Conservation (phyloP, 2,888 invertebrate genomes). For the Pterostichus niger region DNA sequence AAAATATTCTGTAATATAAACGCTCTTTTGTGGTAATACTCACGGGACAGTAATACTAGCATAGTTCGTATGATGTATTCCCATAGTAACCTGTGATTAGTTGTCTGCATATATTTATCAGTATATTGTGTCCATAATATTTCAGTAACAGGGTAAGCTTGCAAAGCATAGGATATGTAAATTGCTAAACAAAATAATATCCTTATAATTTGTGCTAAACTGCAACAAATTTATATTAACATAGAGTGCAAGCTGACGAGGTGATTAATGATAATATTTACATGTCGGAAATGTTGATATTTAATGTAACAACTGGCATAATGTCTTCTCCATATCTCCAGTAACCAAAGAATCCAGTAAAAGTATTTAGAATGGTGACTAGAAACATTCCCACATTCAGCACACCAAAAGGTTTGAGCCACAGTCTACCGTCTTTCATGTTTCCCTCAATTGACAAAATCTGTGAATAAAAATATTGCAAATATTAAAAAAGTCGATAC, state of each 20-base stretch:
- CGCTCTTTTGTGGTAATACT: not conserved
- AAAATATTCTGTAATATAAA: too few species aligned
- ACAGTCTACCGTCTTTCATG: not conserved
- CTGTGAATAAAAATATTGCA: not conserved
- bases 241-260: not conserved
- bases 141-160: slow-evolving; percentile 48
- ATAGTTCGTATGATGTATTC: slow-evolving; percentile 29
- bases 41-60: slow-evolving; percentile 12
- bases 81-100: slow-evolving; percentile 10
- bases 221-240: slow-evolving; percentile 10
- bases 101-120: slow-evolving; percentile 24
- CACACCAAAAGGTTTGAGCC: slow-evolving; percentile 20
- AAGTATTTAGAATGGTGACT: slow-evolving; percentile 13
- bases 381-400: slow-evolving; percentile 9
- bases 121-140: slow-evolving; percentile 51
- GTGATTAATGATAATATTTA: not conserved
- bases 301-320: slow-evolving; percentile 28
- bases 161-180: slow-evolving; percentile 39
- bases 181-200: slow-evolving; percentile 35
- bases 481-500: too few species aligned
- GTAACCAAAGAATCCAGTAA: slow-evolving; percentile 50
- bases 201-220: slow-evolving; percentile 31
- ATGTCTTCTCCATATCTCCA: slow-evolving; percentile 42
- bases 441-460: slow-evolving; percentile 40
- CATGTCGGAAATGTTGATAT: slow-evolving; percentile 28